Base-by-base conservation (phyloP, 2,113 vertebrate species). In the Echinops telfairi region DNA sequence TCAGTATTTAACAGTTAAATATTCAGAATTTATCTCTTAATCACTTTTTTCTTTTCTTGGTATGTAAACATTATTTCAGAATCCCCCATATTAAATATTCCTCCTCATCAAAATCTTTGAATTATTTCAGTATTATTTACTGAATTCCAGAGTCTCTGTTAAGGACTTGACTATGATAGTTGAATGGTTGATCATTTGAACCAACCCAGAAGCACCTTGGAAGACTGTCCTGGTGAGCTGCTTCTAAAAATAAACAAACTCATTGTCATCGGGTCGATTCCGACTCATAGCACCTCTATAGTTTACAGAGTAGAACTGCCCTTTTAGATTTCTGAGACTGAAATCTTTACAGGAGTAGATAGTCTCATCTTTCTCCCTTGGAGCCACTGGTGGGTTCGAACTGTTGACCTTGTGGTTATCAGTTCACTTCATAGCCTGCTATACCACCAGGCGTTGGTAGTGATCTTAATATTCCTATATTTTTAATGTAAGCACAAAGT, bases 1-100 rank as follows among this genome's bases (percentile, higher is more conserved):
- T 83, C 71, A 90, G 20, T 71, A 22, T 93, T 78, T 94, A 71
- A 36, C 12, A 81, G 64, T 43, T 31, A 86, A 85, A 86, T 23
- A 83, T 40, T 36, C 17, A 82, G 76, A 91, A 40, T 71, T 80
- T 79, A 25, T 86, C 43, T 58, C 62, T 36, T 80, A 25, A 60
- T 43, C 15, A 58, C 57, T 68, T 75, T n/a, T 88, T 66, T 89
- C 60, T 88, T 79, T 89, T 79, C 66, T 88, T 66, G 40, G 71
- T 38, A 40, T 57, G 20, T 60, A 78, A 75, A 53, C 27, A 78
- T 71, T 33, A 27, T 86, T 96, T 83, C 33, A 40, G 1, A 57
- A 86, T 47, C 40, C 43, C 17, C 14, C 60, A 38, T 53, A 40
- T 82, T 58, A 53, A n/a, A 1, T 68, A 10, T 53, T 53, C n/a